Evolutionary conservation across 2,888 invertebrate species (phyloP).

Genomic region (Tipula confusa): DNA sequence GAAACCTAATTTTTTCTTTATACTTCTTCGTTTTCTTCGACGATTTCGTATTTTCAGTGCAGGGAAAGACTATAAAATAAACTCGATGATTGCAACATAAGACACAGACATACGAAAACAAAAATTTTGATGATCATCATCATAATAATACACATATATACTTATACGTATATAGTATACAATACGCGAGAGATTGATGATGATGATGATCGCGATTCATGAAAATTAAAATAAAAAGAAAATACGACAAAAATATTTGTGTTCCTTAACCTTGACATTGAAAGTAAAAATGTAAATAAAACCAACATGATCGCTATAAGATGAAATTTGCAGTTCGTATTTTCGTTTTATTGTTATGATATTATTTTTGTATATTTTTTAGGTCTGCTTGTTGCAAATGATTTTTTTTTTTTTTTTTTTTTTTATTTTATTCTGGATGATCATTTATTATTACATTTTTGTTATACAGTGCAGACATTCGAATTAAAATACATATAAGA

Average conservation of each 20-base stretch:
- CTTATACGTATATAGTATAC: neutral
- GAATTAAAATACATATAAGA: neutral
- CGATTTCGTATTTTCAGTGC: neutral
- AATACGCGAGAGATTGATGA: neutral
- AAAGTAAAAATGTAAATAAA: conserved; percentile 25
- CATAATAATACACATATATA: neutral
- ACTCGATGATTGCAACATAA: neutral
- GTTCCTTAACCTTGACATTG: conserved; percentile 20
- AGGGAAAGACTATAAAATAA: neutral
- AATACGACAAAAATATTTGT: conserved; percentile 20
- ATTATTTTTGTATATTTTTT: conserved; percentile 7
- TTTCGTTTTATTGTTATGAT: conserved; percentile 20
- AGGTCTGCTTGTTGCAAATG: conserved; percentile 12
- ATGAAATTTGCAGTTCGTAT: conserved; percentile 20
- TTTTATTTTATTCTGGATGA: neutral
- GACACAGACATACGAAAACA: neutral
- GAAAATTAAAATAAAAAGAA: conserved; percentile 12
- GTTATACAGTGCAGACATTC: neutral
- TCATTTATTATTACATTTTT: conserved; percentile 15
- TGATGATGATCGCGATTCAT: conserved; percentile 20
- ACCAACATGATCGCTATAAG: conserved; percentile 7
- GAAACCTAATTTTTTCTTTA: neutral
- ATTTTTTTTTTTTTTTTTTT: neutral
- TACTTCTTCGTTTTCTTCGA: neutral
- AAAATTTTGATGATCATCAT: neutral